A percentile compares a stretch with the other conserved stretches of the same genome.
phyloP scores from a whole-genome alignment of 2,888 invertebrate species.

The Parapristionchus giblindavisi region DNA sequence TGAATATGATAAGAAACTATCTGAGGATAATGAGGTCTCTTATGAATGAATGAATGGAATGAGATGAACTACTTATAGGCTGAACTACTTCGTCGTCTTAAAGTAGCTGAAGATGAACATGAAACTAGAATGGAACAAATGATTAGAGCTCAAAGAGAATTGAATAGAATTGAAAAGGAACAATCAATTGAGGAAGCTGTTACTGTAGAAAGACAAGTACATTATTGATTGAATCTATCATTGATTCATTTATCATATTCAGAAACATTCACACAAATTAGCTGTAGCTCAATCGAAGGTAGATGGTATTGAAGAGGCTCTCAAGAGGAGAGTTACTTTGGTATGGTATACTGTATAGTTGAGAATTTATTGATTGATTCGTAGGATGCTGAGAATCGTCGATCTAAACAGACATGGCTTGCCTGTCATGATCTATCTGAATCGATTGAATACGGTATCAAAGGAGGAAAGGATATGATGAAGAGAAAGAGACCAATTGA shows the following conservation, averaged over 20 bases:
- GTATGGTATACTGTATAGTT: slow-evolving; percentile 39
- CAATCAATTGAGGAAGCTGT: slow-evolving; percentile 73
- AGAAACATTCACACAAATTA: slow-evolving; percentile 23
- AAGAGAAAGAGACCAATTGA: slow-evolving; percentile 79
- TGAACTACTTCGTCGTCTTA: slow-evolving; percentile 23
- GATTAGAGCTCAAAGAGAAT: slow-evolving; percentile 73
- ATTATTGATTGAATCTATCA: background rate
- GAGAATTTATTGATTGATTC: background rate
- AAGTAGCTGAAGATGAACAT: slow-evolving; percentile 21
- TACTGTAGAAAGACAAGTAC: slow-evolving; percentile 28
- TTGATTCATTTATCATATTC: too few relatives aligned
- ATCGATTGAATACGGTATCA: slow-evolving; percentile 72
- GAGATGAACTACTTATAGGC: too few relatives aligned
- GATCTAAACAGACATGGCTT: slow-evolving; percentile 88
- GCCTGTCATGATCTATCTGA: slow-evolving; percentile 87
- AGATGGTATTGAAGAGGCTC: slow-evolving; percentile 81
- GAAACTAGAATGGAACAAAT: background rate
- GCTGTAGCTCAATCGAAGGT: slow-evolving; percentile 71
- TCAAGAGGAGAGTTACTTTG: slow-evolving; percentile 72
- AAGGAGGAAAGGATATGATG: slow-evolving; percentile 72
- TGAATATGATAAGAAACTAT: slow-evolving; percentile 11
- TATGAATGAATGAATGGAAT: too few relatives aligned
- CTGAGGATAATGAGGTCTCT: slow-evolving; percentile 24
- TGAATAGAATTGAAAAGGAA: slow-evolving; percentile 73
- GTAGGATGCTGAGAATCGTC: slow-evolving; percentile 70